Base-by-base conservation (phyloP, 2,888 invertebrate species). In the Meta bourneti region DNA sequence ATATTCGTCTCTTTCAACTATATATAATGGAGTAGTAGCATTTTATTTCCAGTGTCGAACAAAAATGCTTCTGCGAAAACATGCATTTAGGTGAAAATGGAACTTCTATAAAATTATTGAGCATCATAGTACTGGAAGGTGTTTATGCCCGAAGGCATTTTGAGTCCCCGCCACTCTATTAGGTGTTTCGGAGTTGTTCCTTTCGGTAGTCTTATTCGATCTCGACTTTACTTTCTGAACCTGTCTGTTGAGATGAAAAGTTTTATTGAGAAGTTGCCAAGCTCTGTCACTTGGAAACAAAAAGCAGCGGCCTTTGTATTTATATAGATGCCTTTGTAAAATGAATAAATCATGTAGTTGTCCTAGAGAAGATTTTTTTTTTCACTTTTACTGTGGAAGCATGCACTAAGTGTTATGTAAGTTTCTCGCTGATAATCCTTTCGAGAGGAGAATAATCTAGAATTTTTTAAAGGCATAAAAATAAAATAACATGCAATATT, bases 61-160 rank as follows among this genome's bases (percentile, higher is more conserved):
- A 72, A 83, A 83, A 83, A 20, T 51, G 16, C 13, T 20, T 54
- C 61, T n/a, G 11, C 8, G 83, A 16, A 72, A 83, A 72, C 71
- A 74, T 72, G 72, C 72, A 72, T 83, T 72, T 72, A 34, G 51
- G 20, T 20, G 52, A 20, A 19, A 72, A 72, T 52, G 83, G 51
- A 34, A 7, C 81, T 81, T 81, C 70, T 81, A 81, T 70, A 71
- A 72, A 72, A 19, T 74, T 83, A 83, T 82, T 49, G 51, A 13
- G 49, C 71, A 51, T 70, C n/a, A 49, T 82, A 16, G 71, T 7
- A 48, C 70, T 51, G 11, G 20, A 0, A 13, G 71, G 71, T n/a
- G 8, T 71, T 71, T 70, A 16, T 16, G 11, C 69, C 48, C 51
- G 7, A n/a, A 19, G 72, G 19, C n/a, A 34, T 79, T 54, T 72